phyloP scores from a whole-genome alignment of 1,140 invertebrate species.

The Diabrotica virgifera region DNA sequence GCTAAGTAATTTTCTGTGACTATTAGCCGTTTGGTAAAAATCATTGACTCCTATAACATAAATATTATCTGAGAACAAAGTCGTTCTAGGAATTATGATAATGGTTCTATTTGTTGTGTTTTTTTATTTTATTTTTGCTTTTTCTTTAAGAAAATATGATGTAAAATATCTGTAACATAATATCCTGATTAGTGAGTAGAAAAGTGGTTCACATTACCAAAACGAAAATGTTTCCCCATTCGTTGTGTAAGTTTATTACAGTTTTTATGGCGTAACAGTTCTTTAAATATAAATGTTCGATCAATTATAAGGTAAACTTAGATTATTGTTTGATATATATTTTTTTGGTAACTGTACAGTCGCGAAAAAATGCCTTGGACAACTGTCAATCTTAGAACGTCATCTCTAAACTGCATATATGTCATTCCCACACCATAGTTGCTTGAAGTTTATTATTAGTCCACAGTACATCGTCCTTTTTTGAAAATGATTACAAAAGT shows the following conservation, averaged over 20 bases:
- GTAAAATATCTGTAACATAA: not conserved
- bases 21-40: no score
- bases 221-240: slow-evolving; percentile 2
- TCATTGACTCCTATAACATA: no score
- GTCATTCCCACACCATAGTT: no score
- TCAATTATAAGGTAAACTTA: not conserved
- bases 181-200: not conserved
- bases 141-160: not conserved
- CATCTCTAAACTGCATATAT: no score
- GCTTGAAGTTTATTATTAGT: no score
- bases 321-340: no score
- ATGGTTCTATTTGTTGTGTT: not conserved
- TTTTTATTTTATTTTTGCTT: slow-evolving; percentile 3
- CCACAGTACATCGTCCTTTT: no score
- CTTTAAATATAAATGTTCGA: not conserved
- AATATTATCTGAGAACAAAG: not conserved
- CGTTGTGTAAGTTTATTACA: not conserved
- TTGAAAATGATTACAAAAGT: no score
- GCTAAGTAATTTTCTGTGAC: no score
- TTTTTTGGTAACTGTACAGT: no score
- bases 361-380: no score
- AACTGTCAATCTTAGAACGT: no score
- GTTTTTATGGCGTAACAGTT: not conserved
- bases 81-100: not conserved
- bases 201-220: slow-evolving; percentile 2